phyloP scores from a whole-genome alignment of 2,113 vertebrate species.

The Sisor rabdophorus region DNA sequence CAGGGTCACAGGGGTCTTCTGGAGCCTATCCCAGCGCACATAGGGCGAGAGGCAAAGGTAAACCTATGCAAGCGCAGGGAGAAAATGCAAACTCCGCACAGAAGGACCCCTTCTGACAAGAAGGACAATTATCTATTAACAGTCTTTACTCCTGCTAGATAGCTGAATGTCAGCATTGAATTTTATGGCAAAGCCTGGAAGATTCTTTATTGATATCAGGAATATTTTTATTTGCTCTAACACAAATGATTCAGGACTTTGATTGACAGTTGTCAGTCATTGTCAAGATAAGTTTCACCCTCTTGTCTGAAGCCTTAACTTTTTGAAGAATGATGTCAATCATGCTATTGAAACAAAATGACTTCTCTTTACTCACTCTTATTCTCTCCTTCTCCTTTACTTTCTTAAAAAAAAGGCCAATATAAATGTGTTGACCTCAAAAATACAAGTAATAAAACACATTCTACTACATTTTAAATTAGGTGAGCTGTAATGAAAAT shows the following conservation, averaged over 20 bases:
- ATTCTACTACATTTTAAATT: no score
- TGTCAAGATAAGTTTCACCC: slow-evolving; percentile 41
- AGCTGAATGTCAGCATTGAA: slow-evolving; percentile 53
- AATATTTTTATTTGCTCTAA: slow-evolving; percentile 41
- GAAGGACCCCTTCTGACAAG: no score
- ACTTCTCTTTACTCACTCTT: not conserved
- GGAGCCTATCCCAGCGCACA: no score
- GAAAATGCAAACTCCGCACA: no score
- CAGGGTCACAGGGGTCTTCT: no score
- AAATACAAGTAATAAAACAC: not conserved
- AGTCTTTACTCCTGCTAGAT: slow-evolving; percentile 53
- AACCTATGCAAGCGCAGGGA: no score
- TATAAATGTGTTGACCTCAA: not conserved
- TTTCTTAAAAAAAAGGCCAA: not conserved
- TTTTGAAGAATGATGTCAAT: slow-evolving; percentile 7
- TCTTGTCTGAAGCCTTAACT: slow-evolving; percentile 30
- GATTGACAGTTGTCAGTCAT: slow-evolving; percentile 59
- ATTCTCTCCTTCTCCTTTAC: slow-evolving; percentile 31
- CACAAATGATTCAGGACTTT: not conserved
- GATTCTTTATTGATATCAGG: slow-evolving; percentile 62
- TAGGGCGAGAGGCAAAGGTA: no score
- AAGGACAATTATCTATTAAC: not conserved
- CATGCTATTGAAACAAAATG: not conserved
- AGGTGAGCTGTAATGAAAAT: no score
- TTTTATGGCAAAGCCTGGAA: slow-evolving; percentile 50